Percentiles rank a stretch among this genome's conserved stretches.
Conservation (phyloP, 2,113 vertebrate species). For the Terrapene triunguis region DNA sequence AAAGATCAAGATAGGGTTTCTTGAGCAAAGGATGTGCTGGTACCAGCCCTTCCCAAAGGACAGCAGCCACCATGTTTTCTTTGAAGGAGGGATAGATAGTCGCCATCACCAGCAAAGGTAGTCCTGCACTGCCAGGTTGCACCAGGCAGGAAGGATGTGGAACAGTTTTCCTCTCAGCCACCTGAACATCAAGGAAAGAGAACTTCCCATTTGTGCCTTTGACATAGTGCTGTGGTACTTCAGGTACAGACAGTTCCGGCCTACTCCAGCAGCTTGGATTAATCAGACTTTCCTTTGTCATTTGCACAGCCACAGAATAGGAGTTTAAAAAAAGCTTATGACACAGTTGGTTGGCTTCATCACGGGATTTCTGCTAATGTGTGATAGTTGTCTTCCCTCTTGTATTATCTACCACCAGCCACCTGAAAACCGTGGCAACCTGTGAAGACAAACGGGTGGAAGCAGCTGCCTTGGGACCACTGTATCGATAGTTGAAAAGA, state of each 20-base stretch:
- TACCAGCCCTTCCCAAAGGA: background rate
- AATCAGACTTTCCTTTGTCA: background rate
- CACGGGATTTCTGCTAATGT: background rate
- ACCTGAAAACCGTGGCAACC: conserved; percentile 1
- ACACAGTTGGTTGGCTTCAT: background rate
- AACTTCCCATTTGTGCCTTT: conserved; percentile 29
- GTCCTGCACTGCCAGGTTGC: conserved; percentile 43
- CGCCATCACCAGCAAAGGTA: conserved; percentile 37
- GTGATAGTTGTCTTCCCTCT: background rate
- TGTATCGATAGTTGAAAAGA: conserved; percentile 1
- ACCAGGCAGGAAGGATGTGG: conserved; percentile 32
- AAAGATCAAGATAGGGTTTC: background rate
- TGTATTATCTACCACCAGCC: background rate
- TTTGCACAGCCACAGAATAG: background rate
- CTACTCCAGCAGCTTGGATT: conserved; percentile 13
- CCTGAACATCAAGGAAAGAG: conserved; percentile 24
- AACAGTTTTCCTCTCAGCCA: background rate
- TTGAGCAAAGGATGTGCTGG: conserved; percentile 36
- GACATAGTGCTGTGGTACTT: conserved; percentile 8
- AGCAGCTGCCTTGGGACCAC: background rate
- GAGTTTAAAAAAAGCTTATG: background rate
- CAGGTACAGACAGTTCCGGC: conserved; percentile 4
- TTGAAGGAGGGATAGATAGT: conserved; percentile 28
- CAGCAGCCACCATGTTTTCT: conserved; percentile 11
- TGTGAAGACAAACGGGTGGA: background rate